Conservation (phyloP, 1,140 invertebrate species). For the Listronotus bonariensis region DNA sequence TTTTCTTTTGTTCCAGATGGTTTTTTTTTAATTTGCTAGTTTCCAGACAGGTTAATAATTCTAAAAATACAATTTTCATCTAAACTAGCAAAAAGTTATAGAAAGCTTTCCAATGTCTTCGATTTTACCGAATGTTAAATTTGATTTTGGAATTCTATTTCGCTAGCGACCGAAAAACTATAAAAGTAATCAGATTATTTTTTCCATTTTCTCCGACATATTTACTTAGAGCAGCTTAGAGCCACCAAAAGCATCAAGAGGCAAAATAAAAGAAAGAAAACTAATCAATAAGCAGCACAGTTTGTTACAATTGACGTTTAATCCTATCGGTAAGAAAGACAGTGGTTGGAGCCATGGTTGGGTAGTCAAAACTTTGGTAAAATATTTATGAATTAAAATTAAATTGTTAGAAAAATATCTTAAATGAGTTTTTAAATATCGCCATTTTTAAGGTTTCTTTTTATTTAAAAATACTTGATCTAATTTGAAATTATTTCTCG, state of each 20-base stretch:
- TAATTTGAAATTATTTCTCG: too few relatives aligned
- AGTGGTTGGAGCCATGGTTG: too few relatives aligned
- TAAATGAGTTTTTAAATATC: too few relatives aligned
- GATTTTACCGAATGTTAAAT: constrained; percentile 15
- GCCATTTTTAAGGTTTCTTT: too few relatives aligned
- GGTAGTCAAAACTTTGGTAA: too few relatives aligned
- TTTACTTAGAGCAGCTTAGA: constrained; percentile 20
- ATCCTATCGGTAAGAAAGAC: constrained; percentile 11
- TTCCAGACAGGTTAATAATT: not conserved
- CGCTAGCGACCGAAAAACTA: constrained; percentile 23
- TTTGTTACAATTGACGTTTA: constrained; percentile 24
- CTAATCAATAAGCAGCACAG: constrained; percentile 25
- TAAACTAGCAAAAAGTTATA: not conserved
- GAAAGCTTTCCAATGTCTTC: not conserved
- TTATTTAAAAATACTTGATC: too few relatives aligned
- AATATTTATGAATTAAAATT: too few relatives aligned
- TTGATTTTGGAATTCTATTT: constrained; percentile 32
- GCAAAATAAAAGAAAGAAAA: constrained; percentile 9
- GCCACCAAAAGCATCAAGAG: not conserved
- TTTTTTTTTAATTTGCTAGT: not conserved
- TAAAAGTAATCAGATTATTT: constrained; percentile 34
- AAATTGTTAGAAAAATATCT: too few relatives aligned
- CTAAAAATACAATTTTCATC: not conserved
- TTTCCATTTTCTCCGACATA: constrained; percentile 30
- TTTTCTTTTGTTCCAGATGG: too few relatives aligned